These are phyloP conservation scores for Drosophila mayri DNA, from an alignment of 1,140 invertebrate species.

Conservation along the genomic window DNA sequence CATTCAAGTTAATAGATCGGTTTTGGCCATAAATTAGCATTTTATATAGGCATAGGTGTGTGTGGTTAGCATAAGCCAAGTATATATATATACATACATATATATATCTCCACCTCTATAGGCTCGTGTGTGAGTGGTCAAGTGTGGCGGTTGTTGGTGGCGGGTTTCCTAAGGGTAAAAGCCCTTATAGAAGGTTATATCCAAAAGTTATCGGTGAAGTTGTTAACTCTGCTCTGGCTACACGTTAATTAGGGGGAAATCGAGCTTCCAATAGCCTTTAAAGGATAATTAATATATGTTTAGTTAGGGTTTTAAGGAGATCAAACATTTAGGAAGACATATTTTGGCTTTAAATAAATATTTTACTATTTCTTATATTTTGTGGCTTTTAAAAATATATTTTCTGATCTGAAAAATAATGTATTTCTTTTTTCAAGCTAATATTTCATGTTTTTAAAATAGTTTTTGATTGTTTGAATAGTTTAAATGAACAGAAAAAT, in stretches of 20 bases:
- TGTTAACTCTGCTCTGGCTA: constrained; percentile 11
- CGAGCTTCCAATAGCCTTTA: constrained; percentile 4
- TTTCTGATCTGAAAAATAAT: too few species aligned
- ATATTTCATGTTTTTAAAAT: too few species aligned
- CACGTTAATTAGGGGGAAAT: constrained; percentile 28
- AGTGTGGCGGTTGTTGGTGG: constrained; percentile 32
- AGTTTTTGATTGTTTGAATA: too few species aligned
- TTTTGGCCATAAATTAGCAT: constrained; percentile 83
- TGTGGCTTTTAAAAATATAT: too few species aligned
- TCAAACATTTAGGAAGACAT: background rate
- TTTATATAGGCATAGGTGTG: constrained; percentile 69
- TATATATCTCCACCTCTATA: background rate
- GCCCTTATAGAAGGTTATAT: background rate
- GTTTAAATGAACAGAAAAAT: too few species aligned
- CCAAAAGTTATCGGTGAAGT: constrained; percentile 8
- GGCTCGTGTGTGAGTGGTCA: constrained; percentile 40
- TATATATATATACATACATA: constrained; percentile 1
- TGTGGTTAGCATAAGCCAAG: constrained; percentile 5
- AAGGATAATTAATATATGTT: background rate
- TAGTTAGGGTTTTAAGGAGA: background rate
- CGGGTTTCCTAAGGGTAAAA: constrained; percentile 13
- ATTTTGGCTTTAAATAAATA: background rate
- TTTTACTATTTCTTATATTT: background rate
- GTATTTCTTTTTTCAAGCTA: too few species aligned
- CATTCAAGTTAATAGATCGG: constrained; percentile 83